Evolutionary conservation across 2,888 invertebrate species (phyloP), one percentile per base, ranked within the genome.

Genomic region (Agonopterix heracliana): DNA sequence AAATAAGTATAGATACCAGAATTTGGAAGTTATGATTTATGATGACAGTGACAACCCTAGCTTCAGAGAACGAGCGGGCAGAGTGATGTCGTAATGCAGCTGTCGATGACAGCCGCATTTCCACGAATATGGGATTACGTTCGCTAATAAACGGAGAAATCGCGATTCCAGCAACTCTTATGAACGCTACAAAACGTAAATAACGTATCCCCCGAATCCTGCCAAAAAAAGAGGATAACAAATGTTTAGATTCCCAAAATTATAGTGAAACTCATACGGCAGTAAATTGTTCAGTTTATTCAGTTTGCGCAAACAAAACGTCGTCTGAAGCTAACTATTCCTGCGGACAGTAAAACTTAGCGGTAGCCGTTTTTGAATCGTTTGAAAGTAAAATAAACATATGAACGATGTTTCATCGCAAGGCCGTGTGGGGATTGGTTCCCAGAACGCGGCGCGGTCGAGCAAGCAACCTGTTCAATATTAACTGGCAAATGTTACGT

Each of bases 341-440:
- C 71, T 58, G 71, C 59, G 71, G 81, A 77, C 73, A 71, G 73
- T 79, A 71, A 78, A 81, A 77, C 71, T 79, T 74, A 71, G 81
- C 78, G 73, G 76, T 69, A 77, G 76, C 79, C 73, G 66, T 77
- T 79, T 79, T 78, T 77, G 77, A 78, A 81, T 75, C 72, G 76
- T 71, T 71, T 60, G 72, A 74, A 81, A 79, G 72, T 72, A 78
- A 86, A 85, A 86, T 79, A 84, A 85, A 85, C 79, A 83, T 68
- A 68, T 63, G 72, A 69, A 44, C 70, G 69, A 76, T 80, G 79
- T 77, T 81, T 77, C 71, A 79, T 74, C 68, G 69, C 83, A 83
- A 82, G 82, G 83, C 78, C 81, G 72, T 60, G 63, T 53, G 65
- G 61, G 68, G 68, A 80, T 74, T 66, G 70, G 66, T 84, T 84